Percentiles rank a stretch among this genome's conserved stretches.
phyloP scores from a whole-genome alignment of 2,888 invertebrate species.

The Tubulanus polymorphus region DNA sequence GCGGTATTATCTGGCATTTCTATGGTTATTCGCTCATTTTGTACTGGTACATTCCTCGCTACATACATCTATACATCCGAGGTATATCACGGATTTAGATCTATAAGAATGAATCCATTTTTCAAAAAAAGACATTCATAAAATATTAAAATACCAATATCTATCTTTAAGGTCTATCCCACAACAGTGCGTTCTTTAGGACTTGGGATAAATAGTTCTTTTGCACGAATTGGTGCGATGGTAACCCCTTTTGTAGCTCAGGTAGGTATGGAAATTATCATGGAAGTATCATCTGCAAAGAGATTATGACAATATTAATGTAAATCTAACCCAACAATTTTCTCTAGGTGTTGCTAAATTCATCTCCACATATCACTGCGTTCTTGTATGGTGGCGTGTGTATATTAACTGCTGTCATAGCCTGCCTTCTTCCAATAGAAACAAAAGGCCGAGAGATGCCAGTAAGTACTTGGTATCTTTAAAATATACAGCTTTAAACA shows the following conservation, averaged over 20 bases:
- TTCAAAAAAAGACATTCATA: neutral
- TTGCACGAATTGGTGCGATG: slow-evolving; percentile 90
- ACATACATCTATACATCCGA: slow-evolving; percentile 51
- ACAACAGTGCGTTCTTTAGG: slow-evolving; percentile 83
- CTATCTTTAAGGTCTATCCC: slow-evolving; percentile 68
- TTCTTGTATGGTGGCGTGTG: slow-evolving; percentile 75
- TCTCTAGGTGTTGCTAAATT: slow-evolving; percentile 68
- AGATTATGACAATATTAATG: no score
- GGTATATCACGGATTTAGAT: slow-evolving; percentile 26
- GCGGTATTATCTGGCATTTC: slow-evolving; percentile 39
- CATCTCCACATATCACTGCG: slow-evolving; percentile 69
- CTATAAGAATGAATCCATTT: neutral
- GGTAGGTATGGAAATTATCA: no score
- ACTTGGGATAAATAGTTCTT: slow-evolving; percentile 86
- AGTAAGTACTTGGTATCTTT: slow-evolving; percentile 32
- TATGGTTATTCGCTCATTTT: slow-evolving; percentile 43
- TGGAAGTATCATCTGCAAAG: no score
- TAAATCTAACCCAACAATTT: neutral
- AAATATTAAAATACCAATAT: neutral
- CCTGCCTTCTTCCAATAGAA: slow-evolving; percentile 79
- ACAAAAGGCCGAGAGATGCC: slow-evolving; percentile 69
- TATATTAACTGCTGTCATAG: slow-evolving; percentile 69
- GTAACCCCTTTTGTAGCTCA: slow-evolving; percentile 90
- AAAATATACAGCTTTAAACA: no score
- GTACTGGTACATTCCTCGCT: slow-evolving; percentile 43